Conservation (phyloP, 1,140 invertebrate species). For the Drosophila sproati region DNA sequence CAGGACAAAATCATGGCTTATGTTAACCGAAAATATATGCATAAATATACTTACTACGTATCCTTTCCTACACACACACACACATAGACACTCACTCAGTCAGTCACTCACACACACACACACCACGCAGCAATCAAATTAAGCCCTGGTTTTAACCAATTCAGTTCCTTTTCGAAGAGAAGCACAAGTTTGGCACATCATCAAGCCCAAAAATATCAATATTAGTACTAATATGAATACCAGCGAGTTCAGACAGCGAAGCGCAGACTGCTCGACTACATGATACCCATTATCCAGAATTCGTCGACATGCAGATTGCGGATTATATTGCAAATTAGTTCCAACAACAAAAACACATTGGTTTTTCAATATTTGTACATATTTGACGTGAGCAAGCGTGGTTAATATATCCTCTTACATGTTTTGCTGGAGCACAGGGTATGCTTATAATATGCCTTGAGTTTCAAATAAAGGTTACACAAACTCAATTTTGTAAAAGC, state of each 20-base stretch:
- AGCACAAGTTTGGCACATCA: constrained; percentile 28
- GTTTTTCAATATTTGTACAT: too few relatives aligned
- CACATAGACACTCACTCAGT: neutral
- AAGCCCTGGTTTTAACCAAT: constrained; percentile 29
- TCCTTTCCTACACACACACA: neutral
- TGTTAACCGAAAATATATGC: constrained; percentile 55
- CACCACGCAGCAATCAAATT: constrained; percentile 49
- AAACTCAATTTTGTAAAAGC: constrained; percentile 70
- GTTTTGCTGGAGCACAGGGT: neutral
- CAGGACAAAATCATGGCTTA: constrained; percentile 18
- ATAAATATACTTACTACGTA: neutral
- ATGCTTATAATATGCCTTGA: constrained; percentile 3
- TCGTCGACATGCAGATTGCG: neutral
- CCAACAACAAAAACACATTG: neutral
- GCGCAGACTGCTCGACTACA: neutral
- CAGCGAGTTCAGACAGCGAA: neutral
- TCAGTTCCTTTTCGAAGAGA: constrained; percentile 15
- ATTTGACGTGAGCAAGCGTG: neutral
- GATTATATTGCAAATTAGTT: too few relatives aligned
- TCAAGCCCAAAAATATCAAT: constrained; percentile 7
- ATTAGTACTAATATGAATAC: constrained; percentile 24
- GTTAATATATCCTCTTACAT: too few relatives aligned
- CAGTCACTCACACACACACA: neutral
- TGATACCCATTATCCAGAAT: neutral
- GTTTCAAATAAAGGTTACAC: constrained; percentile 57